These are phyloP conservation scores for Rhorus exstirpatorius DNA, from an alignment of 2,888 invertebrate genomes.

Conservation along the genomic window DNA sequence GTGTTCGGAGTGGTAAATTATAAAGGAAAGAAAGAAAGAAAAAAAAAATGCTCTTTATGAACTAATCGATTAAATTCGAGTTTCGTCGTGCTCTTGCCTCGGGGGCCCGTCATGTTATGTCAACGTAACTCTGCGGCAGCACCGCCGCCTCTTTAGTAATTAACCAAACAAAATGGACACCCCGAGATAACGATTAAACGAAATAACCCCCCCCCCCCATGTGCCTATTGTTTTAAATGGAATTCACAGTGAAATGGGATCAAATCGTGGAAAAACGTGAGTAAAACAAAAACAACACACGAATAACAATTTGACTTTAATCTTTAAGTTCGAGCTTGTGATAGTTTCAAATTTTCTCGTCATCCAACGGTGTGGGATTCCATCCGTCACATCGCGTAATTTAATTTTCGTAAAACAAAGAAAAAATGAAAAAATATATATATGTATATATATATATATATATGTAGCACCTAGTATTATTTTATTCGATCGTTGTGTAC, in stretches of 20 bases:
- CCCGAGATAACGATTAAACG: slow-evolving; percentile 85
- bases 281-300: slow-evolving; percentile 67
- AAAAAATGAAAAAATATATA: background rate
- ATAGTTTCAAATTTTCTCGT: background rate
- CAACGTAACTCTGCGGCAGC: slow-evolving; percentile 84
- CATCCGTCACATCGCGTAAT: slow-evolving; percentile 54
- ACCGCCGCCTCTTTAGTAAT: slow-evolving; percentile 85
- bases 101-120: slow-evolving; percentile 77
- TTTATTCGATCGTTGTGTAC: slow-evolving; percentile 73
- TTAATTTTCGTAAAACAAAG: too few relatives aligned
- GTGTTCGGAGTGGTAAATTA: too few relatives aligned
- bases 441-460: too few relatives aligned
- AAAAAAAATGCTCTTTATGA: slow-evolving; percentile 37
- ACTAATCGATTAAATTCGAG: slow-evolving; percentile 59
- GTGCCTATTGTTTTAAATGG: slow-evolving; percentile 79
- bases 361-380: background rate
- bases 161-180: slow-evolving; percentile 86
- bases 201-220: slow-evolving; percentile 72
- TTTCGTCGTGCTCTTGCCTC: slow-evolving; percentile 69
- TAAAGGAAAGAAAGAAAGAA: background rate
- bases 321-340: background rate
- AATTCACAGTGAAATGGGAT: slow-evolving; percentile 78
- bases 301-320: too few relatives aligned
- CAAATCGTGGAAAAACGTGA: slow-evolving; percentile 77
- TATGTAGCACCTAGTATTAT: slow-evolving; percentile 68